Evolutionary conservation across 2,888 invertebrate genomes (phyloP), one percentile per base, ranked within the genome.

Genomic region (Automeris io): DNA sequence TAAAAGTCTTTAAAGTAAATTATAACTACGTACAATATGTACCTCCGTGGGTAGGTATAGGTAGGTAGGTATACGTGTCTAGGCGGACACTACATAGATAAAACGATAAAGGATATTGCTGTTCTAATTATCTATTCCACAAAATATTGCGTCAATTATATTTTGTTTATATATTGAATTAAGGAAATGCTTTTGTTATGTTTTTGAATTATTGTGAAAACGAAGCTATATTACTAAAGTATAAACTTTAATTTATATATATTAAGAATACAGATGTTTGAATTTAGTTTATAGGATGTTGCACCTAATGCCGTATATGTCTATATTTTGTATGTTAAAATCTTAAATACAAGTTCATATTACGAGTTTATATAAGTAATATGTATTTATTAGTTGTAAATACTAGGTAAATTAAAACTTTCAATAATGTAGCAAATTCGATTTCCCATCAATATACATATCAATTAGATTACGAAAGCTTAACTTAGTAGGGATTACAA

Each of bases 81-180:
- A 36, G 46, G 41, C 46, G 45, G 42, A 45, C 42, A 45, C 36
- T 40, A 18, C 29, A 23, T 40, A 39, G 32, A 41, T 45, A 40
- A 35, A 33, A 38, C 36, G 40, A 46, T 51, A 49, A 43, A 57
- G 49, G 47, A 59, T 54, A 56, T 46, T 12, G 40, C 33, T 42
- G 45, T 44, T 51, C 31, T 37, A 51, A 49, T 51, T 51, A 53
- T 39, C 43, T 39, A 46, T 49, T 49, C 49, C 36, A 35, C 40
- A 26, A 35, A 32, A 34, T 12, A 42, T 46, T 54, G 43, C 54
- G 53, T 53, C 45, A 49, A 13, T 42, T 26, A 24, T 37, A 32
- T 37, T 37, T 37, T 37, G 18, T 31, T 18, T 21, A 19, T 5
- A 37, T 23, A 32, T 9, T 23, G 18, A 29, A 18, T 32, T 25